Evolutionary conservation across 2,113 vertebrate genomes (phyloP).

Genomic region (Genyomyrus donnyi): DNA sequence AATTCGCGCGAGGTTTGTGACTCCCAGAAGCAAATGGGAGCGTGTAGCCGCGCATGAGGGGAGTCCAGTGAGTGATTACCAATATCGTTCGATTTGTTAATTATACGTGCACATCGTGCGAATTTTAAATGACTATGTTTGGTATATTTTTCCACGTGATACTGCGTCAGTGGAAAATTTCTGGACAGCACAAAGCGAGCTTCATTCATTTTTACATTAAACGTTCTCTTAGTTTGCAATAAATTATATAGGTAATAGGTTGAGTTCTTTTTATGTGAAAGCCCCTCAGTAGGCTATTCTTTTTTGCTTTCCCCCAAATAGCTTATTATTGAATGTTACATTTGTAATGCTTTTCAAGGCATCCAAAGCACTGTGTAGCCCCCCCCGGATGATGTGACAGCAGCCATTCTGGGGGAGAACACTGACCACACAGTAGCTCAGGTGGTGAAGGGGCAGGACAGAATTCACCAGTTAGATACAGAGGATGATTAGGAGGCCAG

Average conservation of each 20-base stretch:
- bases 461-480: not conserved
- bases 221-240: not conserved
- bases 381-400: not conserved
- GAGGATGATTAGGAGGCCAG: not conserved
- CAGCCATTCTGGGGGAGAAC: not conserved
- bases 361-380: too few relatives aligned
- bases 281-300: not conserved
- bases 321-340: not conserved
- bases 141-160: not conserved
- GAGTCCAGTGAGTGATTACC: not conserved
- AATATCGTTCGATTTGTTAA: not conserved
- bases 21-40: not conserved
- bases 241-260: not conserved
- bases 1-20: too few relatives aligned
- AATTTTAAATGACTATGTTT: too few relatives aligned
- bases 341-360: not conserved
- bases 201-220: not conserved
- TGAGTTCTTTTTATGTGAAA: not conserved
- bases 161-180: not conserved
- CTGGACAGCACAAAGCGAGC: not conserved
- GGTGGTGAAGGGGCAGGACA: not conserved
- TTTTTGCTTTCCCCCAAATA: not conserved
- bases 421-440: not conserved
- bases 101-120: not conserved
- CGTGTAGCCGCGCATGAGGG: not conserved